Percentiles rank a stretch among this genome's conserved stretches.
phyloP scores from a whole-genome alignment of 2,888 invertebrate species.

The Yponomeuta plumbellus region DNA sequence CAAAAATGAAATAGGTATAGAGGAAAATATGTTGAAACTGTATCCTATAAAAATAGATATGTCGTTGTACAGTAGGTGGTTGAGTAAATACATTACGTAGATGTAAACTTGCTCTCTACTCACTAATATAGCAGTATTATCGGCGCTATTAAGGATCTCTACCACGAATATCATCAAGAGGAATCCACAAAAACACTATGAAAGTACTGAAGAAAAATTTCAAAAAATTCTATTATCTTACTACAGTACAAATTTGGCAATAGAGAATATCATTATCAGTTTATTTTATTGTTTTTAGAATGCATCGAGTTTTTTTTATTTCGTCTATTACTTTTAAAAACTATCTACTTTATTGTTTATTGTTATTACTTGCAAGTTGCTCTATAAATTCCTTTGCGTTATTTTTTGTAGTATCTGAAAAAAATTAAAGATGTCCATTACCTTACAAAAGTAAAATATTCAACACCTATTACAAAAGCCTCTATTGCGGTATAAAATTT shows the following conservation, averaged over 20 bases:
- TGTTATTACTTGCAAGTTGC: conserved; percentile 41
- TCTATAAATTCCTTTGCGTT: conserved; percentile 65
- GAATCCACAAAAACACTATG: conserved; percentile 53
- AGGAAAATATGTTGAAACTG: conserved; percentile 21
- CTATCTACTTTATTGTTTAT: conserved; percentile 46
- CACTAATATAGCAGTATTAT: conserved; percentile 57
- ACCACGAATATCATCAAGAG: conserved; percentile 34
- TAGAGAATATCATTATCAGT: conserved; percentile 43
- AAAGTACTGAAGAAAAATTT: conserved; percentile 52
- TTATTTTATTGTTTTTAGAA: conserved; percentile 49
- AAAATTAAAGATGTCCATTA: not conserved
- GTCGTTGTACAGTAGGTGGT: conserved; percentile 59
- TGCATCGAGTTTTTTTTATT: conserved; percentile 42
- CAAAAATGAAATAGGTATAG: conserved; percentile 36
- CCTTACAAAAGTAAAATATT: not conserved
- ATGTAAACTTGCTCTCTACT: conserved; percentile 57
- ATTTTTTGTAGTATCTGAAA: conserved; percentile 38
- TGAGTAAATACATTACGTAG: conserved; percentile 44
- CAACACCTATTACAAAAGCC: not conserved
- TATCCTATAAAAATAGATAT: conserved; percentile 65
- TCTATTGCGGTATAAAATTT: not conserved
- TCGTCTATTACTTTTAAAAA: conserved; percentile 25
- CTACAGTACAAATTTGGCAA: conserved; percentile 68
- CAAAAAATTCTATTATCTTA: conserved; percentile 52
- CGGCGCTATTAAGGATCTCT: conserved; percentile 31